Conservation (phyloP, 53 echinoderm and acorn worm genomes). For the Crossaster papposus region DNA sequence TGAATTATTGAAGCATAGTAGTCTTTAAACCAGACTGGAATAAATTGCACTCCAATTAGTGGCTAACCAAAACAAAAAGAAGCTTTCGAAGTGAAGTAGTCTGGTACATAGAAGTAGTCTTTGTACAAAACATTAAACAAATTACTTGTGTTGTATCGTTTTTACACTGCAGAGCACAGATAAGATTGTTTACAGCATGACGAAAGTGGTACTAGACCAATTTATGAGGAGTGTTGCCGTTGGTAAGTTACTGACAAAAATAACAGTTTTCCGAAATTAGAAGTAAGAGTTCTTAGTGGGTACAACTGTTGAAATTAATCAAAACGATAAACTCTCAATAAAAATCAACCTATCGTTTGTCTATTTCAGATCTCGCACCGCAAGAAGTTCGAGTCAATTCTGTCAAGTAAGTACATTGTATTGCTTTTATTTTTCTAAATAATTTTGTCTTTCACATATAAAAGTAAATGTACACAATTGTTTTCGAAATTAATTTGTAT, state of each 20-base stretch:
- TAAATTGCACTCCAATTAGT: no score
- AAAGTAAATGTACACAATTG: background rate
- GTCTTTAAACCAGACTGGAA: no score
- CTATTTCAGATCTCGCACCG: constrained; percentile 37
- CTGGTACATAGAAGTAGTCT: background rate
- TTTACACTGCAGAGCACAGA: constrained; percentile 13
- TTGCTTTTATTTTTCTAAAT: background rate
- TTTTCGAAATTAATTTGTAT: background rate
- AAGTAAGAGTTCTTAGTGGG: background rate
- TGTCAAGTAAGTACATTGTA: constrained; percentile 44
- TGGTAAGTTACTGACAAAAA: constrained; percentile 38
- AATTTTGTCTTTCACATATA: background rate
- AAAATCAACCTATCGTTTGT: background rate
- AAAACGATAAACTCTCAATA: background rate
- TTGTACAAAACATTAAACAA: background rate
- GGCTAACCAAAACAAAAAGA: no score
- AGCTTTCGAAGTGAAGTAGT: no score
- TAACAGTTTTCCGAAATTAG: background rate
- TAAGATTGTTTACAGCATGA: constrained; percentile 29
- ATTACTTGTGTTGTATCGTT: background rate
- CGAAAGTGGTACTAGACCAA: constrained; percentile 25
- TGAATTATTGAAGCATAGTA: no score
- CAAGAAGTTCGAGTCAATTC: constrained; percentile 49
- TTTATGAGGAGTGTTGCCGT: constrained; percentile 36
- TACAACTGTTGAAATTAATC: background rate